Conservation (phyloP, 2,797 vertebrate species). For the Morelia viridis region DNA sequence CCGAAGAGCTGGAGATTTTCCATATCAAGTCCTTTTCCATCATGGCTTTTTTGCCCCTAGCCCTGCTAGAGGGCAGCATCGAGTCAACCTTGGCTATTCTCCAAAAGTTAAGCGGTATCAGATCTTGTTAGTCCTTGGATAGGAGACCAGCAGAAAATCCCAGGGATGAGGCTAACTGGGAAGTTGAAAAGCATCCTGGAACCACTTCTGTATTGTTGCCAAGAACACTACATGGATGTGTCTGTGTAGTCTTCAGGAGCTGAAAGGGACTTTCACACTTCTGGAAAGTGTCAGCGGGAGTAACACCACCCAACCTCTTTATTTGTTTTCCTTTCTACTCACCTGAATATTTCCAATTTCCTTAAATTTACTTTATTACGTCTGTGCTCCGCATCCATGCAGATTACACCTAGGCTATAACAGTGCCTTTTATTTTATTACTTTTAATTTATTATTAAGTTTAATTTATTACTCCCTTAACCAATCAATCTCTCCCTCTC, state of each 20-base stretch:
- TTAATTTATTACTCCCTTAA: not conserved
- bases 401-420: not conserved
- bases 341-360: not conserved
- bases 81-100: not conserved
- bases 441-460: not conserved
- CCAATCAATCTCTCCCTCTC: not conserved
- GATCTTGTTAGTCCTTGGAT: not conserved
- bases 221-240: too few species aligned
- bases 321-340: not conserved
- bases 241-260: too few species aligned
- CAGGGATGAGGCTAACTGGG: too few species aligned
- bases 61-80: not conserved
- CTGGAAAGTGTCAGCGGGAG: not conserved
- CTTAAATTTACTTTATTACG: not conserved
- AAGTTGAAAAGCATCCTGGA: too few species aligned
- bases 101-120: too few species aligned
- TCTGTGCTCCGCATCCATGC: not conserved
- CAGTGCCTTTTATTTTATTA: not conserved
- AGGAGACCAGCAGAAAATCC: too few species aligned
- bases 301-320: not conserved
- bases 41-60: not conserved
- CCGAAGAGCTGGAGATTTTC: not conserved
- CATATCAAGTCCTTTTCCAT: not conserved
- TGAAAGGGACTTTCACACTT: not conserved
- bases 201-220: too few species aligned